phyloP scores from a whole-genome alignment of 2,113 vertebrate genomes.

The Pyxicephalus adspersus region DNA sequence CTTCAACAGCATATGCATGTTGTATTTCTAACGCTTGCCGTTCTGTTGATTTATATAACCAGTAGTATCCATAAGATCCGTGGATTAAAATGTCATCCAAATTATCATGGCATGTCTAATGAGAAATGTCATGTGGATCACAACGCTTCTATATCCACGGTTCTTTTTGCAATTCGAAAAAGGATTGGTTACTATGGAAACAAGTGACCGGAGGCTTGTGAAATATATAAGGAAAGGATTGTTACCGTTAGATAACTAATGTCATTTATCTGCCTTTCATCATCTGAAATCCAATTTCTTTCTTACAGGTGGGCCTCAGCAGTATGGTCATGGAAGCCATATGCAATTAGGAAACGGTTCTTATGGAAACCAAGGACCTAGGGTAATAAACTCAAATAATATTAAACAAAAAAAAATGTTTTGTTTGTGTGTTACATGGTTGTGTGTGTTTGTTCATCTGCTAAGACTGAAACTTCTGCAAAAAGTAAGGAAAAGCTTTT shows the following conservation, averaged over 20 bases:
- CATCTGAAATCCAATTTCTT: not conserved
- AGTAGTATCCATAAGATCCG: not conserved
- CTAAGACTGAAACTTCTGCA: too few species aligned
- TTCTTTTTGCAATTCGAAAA: not conserved
- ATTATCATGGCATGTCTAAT: conserved; percentile 4
- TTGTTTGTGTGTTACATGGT: too few species aligned
- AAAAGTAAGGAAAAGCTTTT: too few species aligned
- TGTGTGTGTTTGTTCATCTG: too few species aligned
- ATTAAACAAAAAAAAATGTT: too few species aligned
- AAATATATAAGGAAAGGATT: not conserved
- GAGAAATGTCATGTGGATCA: conserved; percentile 1
- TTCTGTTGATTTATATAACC: not conserved
- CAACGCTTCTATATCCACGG: not conserved
- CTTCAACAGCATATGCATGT: not conserved
- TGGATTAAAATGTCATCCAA: not conserved
- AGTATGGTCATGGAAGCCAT: conserved; percentile 11
- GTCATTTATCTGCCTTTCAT: not conserved
- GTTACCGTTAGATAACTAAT: conserved; percentile 1
- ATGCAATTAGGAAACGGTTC: conserved; percentile 6
- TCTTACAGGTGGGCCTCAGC: conserved; percentile 23
- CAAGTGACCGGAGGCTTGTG: not conserved
- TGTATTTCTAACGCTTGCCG: not conserved
- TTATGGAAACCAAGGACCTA: not conserved
- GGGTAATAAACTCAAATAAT: not conserved
- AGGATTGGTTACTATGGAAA: conserved; percentile 20